Evolutionary conservation across 2,888 invertebrate species (phyloP), one percentile per base, ranked within the genome.

Genomic region (Ichneumon xanthorius): DNA sequence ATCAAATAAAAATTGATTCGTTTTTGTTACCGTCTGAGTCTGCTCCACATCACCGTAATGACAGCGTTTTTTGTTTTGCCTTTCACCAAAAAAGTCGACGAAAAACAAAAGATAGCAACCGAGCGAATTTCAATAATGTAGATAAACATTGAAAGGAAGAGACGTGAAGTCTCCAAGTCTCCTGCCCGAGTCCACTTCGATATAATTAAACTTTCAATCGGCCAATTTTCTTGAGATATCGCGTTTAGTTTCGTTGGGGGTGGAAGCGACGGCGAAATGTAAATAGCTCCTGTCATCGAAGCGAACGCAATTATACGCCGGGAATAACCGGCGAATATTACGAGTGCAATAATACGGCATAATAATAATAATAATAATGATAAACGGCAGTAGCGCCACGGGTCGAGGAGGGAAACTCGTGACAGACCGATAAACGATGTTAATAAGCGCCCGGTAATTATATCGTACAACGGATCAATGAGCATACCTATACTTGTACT

Each of bases 401-500:
- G 11, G 45, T 26, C 22, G 75, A 53, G n/a, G 45, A 50, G 50
- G 48, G n/a, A 9, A 53, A 37, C 40, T 50, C 58, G 40, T 76
- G 84, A 73, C 77, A 81, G 68, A 80, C 30, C 71, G 77, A 84
- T 81, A 73, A 84, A 22, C 53, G 72, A 81, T 78, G 73, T 78
- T 77, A 81, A 77, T 81, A 84, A 84, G 53, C 77, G 33, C 58
- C 16, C n/a, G 53, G 58, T 84, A 81, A 77, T 81, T 84, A 77
- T 73, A 77, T 70, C 75, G 70, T 33, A 63, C 75, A 63, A 11
- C 65, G 75, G 55, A 63, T 75, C 53, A 55, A 65, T 55, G 53
- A 19, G n/a, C 16, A 26, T 14, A 58, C 26, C 58, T 58, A 11
- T 11, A 58, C 11, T 14, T 11, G 26, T 14, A 26, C 26, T 11